Percentiles rank a stretch among this genome's conserved stretches.
These are phyloP conservation scores for Galaxias olidus DNA, from an alignment of 2,797 vertebrate species.

Conservation along the genomic window DNA sequence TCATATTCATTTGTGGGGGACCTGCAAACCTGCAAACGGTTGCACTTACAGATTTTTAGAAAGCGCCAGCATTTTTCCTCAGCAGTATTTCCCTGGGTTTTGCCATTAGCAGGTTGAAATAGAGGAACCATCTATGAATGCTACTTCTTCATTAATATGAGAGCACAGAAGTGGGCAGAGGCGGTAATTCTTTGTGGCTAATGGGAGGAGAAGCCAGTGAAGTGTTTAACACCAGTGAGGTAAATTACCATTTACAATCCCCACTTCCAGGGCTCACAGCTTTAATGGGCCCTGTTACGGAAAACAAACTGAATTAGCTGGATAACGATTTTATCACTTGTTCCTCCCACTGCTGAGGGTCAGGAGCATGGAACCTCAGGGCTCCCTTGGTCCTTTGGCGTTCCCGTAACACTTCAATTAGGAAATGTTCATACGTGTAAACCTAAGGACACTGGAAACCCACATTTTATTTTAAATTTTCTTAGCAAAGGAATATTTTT, in stretches of 20 bases:
- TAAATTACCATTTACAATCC: constrained; percentile 46
- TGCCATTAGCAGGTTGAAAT: not conserved
- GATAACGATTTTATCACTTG: constrained; percentile 39
- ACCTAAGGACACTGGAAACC: too few species aligned
- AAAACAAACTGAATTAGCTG: constrained; percentile 36
- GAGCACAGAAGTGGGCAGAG: constrained; percentile 14
- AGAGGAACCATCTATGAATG: constrained; percentile 1
- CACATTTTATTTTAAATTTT: too few species aligned
- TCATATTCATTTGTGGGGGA: not conserved
- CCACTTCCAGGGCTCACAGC: constrained; percentile 16
- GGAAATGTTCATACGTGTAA: too few species aligned
- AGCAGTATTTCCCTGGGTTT: not conserved
- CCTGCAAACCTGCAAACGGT: too few species aligned
- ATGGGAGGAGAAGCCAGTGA: constrained; percentile 17
- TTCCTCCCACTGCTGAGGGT: constrained; percentile 24
- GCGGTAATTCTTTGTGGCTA: constrained; percentile 20
- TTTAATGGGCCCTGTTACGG: constrained; percentile 26
- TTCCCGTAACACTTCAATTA: too few species aligned
- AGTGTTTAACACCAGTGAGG: constrained; percentile 18
- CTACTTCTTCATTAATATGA: constrained; percentile 23
- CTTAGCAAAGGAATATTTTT: too few species aligned
- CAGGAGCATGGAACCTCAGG: not conserved
- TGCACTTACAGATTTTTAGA: too few species aligned
- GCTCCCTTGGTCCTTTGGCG: too few species aligned
- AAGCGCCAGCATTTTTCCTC: too few species aligned